Evolutionary conservation across 2,888 invertebrate species (phyloP).

Genomic region (Pachliopta kotzebuea): DNA sequence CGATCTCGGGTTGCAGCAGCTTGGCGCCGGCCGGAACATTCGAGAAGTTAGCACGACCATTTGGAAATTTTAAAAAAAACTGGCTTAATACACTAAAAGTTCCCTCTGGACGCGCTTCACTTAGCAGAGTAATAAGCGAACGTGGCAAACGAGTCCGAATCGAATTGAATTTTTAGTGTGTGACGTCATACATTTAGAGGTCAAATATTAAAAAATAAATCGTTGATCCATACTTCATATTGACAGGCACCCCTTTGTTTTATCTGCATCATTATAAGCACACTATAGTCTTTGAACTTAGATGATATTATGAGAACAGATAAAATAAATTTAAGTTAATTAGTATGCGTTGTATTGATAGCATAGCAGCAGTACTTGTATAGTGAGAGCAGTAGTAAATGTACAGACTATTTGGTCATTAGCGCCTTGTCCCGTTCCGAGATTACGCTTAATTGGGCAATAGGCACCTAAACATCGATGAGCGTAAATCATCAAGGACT

Average conservation of each 20-base stretch:
- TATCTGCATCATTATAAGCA: no score
- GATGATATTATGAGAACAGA: no score
- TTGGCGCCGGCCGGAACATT: constrained; percentile 69
- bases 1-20: constrained; percentile 72
- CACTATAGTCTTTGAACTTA: no score
- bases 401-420: no score
- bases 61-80: constrained; percentile 37
- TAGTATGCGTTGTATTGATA: no score
- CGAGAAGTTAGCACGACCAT: constrained; percentile 67
- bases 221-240: no score
- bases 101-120: constrained; percentile 58
- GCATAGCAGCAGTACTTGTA: no score
- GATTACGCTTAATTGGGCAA: constrained; percentile 27
- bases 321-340: no score
- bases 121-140: constrained; percentile 64
- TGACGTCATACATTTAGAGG: not conserved
- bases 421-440: no score
- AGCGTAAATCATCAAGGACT: constrained; percentile 61
- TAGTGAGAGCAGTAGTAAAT: no score
- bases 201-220: no score
- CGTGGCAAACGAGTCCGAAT: constrained; percentile 54
- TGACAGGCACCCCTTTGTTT: no score
- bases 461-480: constrained; percentile 44
- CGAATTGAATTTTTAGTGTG: constrained; percentile 4
- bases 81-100: constrained; percentile 56